A percentile compares a stretch with the other conserved stretches of the same genome.
Conservation (phyloP, 2,888 invertebrate species). For the Hesperia comma region DNA sequence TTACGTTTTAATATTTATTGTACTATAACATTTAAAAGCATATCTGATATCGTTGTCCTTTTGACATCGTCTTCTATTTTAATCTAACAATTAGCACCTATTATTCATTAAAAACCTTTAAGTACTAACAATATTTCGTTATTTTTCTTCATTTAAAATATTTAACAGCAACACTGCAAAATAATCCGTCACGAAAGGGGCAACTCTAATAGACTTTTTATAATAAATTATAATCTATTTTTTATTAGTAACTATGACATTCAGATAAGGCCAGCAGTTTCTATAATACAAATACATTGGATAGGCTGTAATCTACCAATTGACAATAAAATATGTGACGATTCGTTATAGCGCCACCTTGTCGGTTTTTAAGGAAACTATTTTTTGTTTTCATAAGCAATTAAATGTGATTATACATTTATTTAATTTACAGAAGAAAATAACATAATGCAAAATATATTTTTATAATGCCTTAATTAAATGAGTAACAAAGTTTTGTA, state of each 20-base stretch:
- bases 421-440: too few species aligned
- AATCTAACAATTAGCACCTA: slow-evolving; percentile 62
- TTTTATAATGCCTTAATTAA: too few species aligned
- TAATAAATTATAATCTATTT: slow-evolving; percentile 7
- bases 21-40: slow-evolving; percentile 49
- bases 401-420: too few species aligned
- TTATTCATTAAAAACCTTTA: slow-evolving; percentile 57
- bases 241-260: slow-evolving; percentile 1
- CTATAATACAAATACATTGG: not conserved
- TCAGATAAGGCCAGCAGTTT: not conserved
- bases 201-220: slow-evolving; percentile 17
- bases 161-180: slow-evolving; percentile 41
- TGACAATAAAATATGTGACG: slow-evolving; percentile 1
- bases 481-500: too few species aligned
- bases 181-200: not conserved
- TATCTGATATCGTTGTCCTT: slow-evolving; percentile 54
- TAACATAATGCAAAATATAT: too few species aligned
- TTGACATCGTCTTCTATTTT: slow-evolving; percentile 45
- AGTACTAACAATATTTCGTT: slow-evolving; percentile 51
- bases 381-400: not conserved
- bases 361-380: not conserved
- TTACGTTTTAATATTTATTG: slow-evolving; percentile 51
- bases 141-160: slow-evolving; percentile 14
- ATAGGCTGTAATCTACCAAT: slow-evolving; percentile 3
- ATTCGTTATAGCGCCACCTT: not conserved